A percentile compares a stretch with the other conserved stretches of the same genome.
Evolutionary conservation across 1,140 invertebrate genomes (phyloP).

Genomic region (Procambarus virginalis): DNA sequence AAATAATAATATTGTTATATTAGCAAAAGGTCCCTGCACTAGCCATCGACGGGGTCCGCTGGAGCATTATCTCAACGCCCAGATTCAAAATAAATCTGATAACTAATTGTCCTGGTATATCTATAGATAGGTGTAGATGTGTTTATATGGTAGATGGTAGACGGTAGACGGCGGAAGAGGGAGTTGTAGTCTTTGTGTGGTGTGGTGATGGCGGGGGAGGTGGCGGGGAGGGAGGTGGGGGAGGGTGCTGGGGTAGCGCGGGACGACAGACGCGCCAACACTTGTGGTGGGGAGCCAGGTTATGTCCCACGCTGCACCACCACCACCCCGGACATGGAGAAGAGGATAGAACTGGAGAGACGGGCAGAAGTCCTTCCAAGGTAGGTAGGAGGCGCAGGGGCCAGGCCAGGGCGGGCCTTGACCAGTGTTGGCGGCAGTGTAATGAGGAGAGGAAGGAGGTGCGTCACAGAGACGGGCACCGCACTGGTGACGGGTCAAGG

Average conservation of each 20-base stretch:
- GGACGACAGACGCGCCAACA: slow-evolving; percentile 57
- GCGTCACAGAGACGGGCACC: slow-evolving; percentile 32
- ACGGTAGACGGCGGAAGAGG: too few relatives aligned
- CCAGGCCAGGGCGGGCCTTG: not conserved
- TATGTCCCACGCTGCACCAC: slow-evolving; percentile 46
- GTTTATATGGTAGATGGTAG: too few relatives aligned
- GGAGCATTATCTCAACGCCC: too few relatives aligned
- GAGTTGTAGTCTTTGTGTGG: slow-evolving; percentile 17
- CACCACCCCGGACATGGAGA: slow-evolving; percentile 83
- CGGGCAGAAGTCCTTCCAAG: slow-evolving; percentile 85
- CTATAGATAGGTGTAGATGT: too few relatives aligned
- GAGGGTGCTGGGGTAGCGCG: slow-evolving; percentile 2
- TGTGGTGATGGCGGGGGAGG: slow-evolving; percentile 3
- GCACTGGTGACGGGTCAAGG: not conserved
- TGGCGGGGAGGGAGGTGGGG: not conserved
- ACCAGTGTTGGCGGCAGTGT: not conserved
- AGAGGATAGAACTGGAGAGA: slow-evolving; percentile 92
- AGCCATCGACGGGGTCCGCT: too few relatives aligned
- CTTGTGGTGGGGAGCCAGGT: slow-evolving; percentile 52
- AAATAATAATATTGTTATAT: too few relatives aligned
- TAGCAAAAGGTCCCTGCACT: too few relatives aligned
- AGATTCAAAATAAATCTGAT: too few relatives aligned
- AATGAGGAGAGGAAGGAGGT: slow-evolving; percentile 31
- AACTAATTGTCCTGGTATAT: too few relatives aligned
- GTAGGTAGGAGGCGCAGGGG: slow-evolving; percentile 76